phyloP scores from a whole-genome alignment of 2,797 vertebrate species.

The Rhabdomys pumilio region DNA sequence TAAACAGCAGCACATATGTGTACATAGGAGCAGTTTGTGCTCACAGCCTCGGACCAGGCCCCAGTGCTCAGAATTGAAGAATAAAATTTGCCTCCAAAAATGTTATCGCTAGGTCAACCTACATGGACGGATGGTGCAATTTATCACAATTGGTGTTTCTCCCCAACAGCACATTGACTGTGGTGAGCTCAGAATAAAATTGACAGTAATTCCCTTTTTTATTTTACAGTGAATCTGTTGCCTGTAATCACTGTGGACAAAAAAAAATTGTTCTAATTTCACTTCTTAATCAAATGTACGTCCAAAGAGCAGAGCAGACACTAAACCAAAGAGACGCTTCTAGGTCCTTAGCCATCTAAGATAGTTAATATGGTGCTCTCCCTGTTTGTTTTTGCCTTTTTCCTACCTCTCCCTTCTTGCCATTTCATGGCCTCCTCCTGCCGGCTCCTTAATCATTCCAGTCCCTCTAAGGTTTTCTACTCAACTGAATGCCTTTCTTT shows the following conservation, averaged over 20 bases:
- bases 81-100: conserved; percentile 49
- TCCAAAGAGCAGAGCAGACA: conserved; percentile 71
- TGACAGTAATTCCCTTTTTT: conserved; percentile 76
- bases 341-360: conserved; percentile 71
- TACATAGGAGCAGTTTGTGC: neutral
- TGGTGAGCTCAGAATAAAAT: conserved; percentile 72
- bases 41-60: neutral
- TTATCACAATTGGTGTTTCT: conserved; percentile 75
- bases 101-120: conserved; percentile 2
- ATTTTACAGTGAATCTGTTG: conserved; percentile 78
- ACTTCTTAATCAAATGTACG: conserved; percentile 81
- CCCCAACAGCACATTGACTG: conserved; percentile 59
- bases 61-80: conserved; percentile 24
- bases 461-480: neutral
- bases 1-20: neutral
- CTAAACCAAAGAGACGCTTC: conserved; percentile 79
- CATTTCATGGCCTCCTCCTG: neutral
- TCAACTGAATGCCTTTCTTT: neutral
- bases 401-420: neutral
- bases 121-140: neutral
- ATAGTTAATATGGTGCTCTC: conserved; percentile 15
- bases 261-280: conserved; percentile 80
- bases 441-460: neutral
- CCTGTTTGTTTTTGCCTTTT: neutral
- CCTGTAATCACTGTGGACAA: conserved; percentile 69